Evolutionary conservation across 2,888 invertebrate genomes (phyloP).

Genomic region (Rhorus exstirpatorius): DNA sequence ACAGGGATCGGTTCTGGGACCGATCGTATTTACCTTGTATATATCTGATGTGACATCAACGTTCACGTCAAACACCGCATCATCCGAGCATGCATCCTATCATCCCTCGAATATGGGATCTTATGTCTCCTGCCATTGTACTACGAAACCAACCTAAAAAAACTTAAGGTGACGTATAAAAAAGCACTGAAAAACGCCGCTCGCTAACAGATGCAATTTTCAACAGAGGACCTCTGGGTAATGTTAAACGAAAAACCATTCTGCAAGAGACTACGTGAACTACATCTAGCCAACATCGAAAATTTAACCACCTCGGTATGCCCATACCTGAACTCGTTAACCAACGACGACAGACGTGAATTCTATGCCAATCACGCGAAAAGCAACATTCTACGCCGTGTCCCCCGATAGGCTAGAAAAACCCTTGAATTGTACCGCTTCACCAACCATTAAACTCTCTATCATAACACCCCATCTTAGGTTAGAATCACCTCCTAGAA

Average conservation of each 20-base stretch:
- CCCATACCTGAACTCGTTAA: neutral
- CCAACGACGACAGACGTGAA: constrained; percentile 12
- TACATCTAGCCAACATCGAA: constrained; percentile 10
- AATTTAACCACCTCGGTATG: constrained; percentile 1
- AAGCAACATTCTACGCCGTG: constrained; percentile 14
- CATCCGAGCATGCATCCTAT: constrained; percentile 28
- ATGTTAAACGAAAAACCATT: constrained; percentile 31
- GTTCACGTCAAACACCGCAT: constrained; percentile 26
- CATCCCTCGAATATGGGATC: constrained; percentile 30
- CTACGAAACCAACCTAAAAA: constrained; percentile 37
- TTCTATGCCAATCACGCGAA: constrained; percentile 10
- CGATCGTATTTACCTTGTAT: constrained; percentile 20
- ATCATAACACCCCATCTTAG: constrained; percentile 7
- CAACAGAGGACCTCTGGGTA: constrained; percentile 23
- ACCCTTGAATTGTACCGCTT: constrained; percentile 13
- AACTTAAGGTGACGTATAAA: constrained; percentile 33
- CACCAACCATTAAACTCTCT: neutral
- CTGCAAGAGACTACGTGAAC: neutral
- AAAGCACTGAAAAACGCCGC: constrained; percentile 24
- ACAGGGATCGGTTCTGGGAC: constrained; percentile 15
- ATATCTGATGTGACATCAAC: constrained; percentile 38
- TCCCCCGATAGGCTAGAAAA: constrained; percentile 12
- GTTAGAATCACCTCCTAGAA: constrained; percentile 7
- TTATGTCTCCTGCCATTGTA: constrained; percentile 32
- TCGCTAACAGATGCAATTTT: constrained; percentile 7